phyloP scores from a whole-genome alignment of 2,888 invertebrate genomes.

The Macrosiphum euphorbiae region DNA sequence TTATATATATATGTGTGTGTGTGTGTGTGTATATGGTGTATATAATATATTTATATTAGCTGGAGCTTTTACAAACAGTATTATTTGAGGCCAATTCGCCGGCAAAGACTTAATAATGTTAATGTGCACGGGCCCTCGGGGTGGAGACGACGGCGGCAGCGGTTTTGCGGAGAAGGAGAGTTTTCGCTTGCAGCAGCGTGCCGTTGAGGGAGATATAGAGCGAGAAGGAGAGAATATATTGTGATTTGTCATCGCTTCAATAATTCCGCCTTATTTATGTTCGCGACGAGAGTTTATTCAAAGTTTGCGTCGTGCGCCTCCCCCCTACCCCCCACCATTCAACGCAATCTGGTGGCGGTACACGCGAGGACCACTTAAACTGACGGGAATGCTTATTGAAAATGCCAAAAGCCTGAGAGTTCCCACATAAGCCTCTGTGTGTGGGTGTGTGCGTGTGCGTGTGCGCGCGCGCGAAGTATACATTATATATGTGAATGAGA shows the following conservation, averaged over 20 bases:
- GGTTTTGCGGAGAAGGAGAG: conserved; percentile 6
- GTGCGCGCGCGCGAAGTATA: not conserved
- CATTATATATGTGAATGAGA: not conserved
- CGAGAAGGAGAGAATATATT: conserved; percentile 5
- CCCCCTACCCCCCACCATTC: not conserved
- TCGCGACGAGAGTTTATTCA: conserved; percentile 60
- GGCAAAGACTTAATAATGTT: conserved; percentile 59
- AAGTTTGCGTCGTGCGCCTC: conserved; percentile 34
- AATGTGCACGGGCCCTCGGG: not conserved
- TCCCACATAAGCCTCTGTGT: not conserved
- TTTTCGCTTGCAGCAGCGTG: conserved; percentile 1
- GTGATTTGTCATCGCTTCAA: conserved; percentile 64
- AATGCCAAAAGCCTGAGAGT: conserved; percentile 39
- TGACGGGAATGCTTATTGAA: conserved; percentile 56
- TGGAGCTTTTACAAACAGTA: conserved; percentile 49
- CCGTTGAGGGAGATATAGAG: not conserved
- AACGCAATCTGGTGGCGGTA: conserved; percentile 32
- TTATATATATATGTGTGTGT: not conserved
- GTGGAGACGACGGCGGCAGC: not conserved
- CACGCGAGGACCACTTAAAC: conserved; percentile 38
- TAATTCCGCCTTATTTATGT: conserved; percentile 64
- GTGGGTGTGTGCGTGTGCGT: not conserved
- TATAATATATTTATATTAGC: conserved; percentile 26
- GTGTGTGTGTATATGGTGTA: not conserved
- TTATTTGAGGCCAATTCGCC: conserved; percentile 56